These are phyloP conservation scores for Pachypsylla venusta DNA, from an alignment of 1,140 invertebrate species.

Conservation along the genomic window DNA sequence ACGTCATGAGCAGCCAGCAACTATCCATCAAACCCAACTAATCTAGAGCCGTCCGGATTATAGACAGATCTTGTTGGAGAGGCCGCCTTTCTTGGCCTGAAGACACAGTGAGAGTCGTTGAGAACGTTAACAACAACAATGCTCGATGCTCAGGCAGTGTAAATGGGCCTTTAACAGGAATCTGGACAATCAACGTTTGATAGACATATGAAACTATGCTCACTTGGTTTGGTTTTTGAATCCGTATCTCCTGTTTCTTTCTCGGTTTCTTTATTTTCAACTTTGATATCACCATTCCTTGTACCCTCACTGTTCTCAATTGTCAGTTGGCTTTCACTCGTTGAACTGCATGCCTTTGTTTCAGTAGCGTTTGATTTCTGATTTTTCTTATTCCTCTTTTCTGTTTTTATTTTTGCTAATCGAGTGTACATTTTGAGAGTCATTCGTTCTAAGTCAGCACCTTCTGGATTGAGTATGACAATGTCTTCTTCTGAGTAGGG, in stretches of 20 bases:
- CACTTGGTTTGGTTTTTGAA: not conserved
- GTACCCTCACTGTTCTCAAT: not conserved
- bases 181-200: too few species aligned
- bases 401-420: slow-evolving; percentile 45
- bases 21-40: too few species aligned
- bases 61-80: too few species aligned
- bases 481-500: slow-evolving; percentile 61
- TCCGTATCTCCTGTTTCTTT: not conserved
- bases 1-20: too few species aligned
- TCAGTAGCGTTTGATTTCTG: slow-evolving; percentile 22
- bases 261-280: not conserved
- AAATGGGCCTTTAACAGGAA: too few species aligned
- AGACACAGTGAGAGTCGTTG: too few species aligned
- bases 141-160: too few species aligned
- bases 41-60: too few species aligned
- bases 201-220: too few species aligned
- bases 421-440: slow-evolving; percentile 45
- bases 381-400: slow-evolving; percentile 50
- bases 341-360: slow-evolving; percentile 17
- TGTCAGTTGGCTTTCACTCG: not conserved
- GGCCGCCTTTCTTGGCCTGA: too few species aligned
- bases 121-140: too few species aligned
- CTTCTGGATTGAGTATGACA: slow-evolving; percentile 70
- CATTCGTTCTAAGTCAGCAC: slow-evolving; percentile 58
- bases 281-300: not conserved